Evolutionary conservation across 1,140 invertebrate genomes (phyloP).

Genomic region (Bactericera cockerelli): DNA sequence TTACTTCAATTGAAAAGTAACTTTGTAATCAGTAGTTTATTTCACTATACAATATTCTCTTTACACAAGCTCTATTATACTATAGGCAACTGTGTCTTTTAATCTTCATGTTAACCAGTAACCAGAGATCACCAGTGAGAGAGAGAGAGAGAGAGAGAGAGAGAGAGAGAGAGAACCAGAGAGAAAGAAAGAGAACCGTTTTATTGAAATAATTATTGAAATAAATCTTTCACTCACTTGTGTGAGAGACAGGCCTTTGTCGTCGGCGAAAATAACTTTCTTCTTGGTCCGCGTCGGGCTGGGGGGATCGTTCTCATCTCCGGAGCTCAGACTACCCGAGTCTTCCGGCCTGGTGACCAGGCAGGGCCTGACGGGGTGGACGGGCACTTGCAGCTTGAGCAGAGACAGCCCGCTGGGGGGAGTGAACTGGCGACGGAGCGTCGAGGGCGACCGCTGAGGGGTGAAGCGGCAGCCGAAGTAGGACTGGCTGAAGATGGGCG

Average conservation of each 20-base stretch:
- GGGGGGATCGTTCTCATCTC: constrained; percentile 25
- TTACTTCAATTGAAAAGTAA: no score
- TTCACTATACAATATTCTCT: no score
- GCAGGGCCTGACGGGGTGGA: constrained; percentile 28
- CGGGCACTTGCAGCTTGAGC: constrained; percentile 26
- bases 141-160: no score
- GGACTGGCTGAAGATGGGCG: constrained; percentile 48
- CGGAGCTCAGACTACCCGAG: constrained; percentile 14
- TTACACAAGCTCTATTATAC: no score
- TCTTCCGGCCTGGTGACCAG: constrained; percentile 29
- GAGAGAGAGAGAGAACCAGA: no score
- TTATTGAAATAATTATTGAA: no score
- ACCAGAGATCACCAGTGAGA: no score
- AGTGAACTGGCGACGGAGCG: constrained; percentile 26
- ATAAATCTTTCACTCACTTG: no score
- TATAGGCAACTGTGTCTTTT: no score
- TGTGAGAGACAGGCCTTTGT: constrained; percentile 68
- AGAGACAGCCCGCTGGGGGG: constrained; percentile 22
- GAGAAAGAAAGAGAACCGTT: no score
- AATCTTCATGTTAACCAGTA: no score
- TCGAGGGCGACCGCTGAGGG: constrained; percentile 27
- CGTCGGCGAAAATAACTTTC: constrained; percentile 85
- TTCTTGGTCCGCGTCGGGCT: constrained; percentile 48
- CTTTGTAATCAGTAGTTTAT: no score
- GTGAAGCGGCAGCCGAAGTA: constrained; percentile 26